Percentiles rank a stretch among this genome's conserved stretches.
These are phyloP conservation scores for Pteronotus mesoamericanus DNA, from an alignment of 2,797 vertebrate species.

Conservation along the genomic window DNA sequence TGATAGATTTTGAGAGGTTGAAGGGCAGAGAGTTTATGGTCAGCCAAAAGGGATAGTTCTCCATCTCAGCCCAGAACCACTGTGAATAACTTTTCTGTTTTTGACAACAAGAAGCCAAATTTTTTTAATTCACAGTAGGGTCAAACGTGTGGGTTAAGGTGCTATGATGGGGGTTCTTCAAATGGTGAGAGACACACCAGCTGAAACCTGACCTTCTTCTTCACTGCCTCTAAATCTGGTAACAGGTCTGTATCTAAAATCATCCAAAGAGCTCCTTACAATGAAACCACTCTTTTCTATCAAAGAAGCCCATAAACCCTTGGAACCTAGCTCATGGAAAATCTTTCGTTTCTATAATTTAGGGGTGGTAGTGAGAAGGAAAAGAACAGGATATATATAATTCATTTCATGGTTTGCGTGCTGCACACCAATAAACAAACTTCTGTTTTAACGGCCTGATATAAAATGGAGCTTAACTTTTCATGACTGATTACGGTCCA, in stretches of 20 bases:
- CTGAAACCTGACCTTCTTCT: not conserved
- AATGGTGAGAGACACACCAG: not conserved
- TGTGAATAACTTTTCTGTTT: not conserved
- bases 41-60: not conserved
- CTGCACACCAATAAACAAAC: not conserved
- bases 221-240: not conserved
- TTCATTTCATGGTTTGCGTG: not conserved
- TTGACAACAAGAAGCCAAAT: not conserved
- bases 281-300: not conserved
- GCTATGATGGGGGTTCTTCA: not conserved
- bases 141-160: not conserved
- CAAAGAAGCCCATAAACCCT: not conserved
- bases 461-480: not conserved
- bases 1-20: not conserved
- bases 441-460: not conserved
- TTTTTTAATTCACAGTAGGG: not conserved
- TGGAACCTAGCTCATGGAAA: not conserved
- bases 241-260: not conserved
- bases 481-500: not conserved
- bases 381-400: not conserved
- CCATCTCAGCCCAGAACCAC: not conserved
- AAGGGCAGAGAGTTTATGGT: not conserved
- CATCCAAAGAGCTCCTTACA: not conserved
- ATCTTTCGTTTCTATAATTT: not conserved
- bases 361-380: not conserved